These are phyloP conservation scores for Sesamia inferens DNA, from an alignment of 2,888 invertebrate genomes.

Conservation along the genomic window DNA sequence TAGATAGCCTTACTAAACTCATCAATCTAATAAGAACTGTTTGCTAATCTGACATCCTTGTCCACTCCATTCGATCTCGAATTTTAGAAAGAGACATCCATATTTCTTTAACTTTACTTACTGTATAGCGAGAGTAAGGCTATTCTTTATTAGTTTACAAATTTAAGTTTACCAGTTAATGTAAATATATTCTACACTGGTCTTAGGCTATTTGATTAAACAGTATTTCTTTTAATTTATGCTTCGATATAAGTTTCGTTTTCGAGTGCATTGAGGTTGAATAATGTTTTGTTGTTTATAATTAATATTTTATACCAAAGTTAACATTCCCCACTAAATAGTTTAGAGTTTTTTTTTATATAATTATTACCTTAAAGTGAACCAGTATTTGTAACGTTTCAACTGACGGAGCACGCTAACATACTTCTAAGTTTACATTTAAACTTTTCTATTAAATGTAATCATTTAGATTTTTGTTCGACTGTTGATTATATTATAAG, in stretches of 20 bases:
- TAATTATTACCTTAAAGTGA: conserved; percentile 67
- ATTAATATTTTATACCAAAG: conserved; percentile 92
- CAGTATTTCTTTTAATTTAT: conserved; percentile 90
- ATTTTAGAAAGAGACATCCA: conserved; percentile 41
- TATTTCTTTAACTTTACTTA: conserved; percentile 37
- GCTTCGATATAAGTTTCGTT: conserved; percentile 85
- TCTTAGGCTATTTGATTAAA: conserved; percentile 83
- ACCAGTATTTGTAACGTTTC: conserved; percentile 75
- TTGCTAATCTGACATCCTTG: conserved; percentile 30
- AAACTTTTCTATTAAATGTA: conserved; percentile 81
- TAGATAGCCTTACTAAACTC: conserved; percentile 52
- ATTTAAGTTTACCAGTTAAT: conserved; percentile 82
- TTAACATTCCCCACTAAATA: conserved; percentile 93
- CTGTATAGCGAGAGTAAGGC: conserved; percentile 53
- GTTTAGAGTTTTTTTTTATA: conserved; percentile 81
- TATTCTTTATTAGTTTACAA: conserved; percentile 66
- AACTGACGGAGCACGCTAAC: conserved; percentile 77
- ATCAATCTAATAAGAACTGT: conserved; percentile 27
- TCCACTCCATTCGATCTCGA: conserved; percentile 26
- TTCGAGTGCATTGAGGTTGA: conserved; percentile 85
- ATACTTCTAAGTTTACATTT: conserved; percentile 85
- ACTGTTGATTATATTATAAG: conserved; percentile 83
- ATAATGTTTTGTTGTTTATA: conserved; percentile 89
- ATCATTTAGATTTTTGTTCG: conserved; percentile 83
- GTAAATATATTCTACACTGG: conserved; percentile 86